Percentiles rank a stretch among this genome's conserved stretches.
phyloP scores from a whole-genome alignment of 2,797 vertebrate genomes.

The Hafferia zeledoni region DNA sequence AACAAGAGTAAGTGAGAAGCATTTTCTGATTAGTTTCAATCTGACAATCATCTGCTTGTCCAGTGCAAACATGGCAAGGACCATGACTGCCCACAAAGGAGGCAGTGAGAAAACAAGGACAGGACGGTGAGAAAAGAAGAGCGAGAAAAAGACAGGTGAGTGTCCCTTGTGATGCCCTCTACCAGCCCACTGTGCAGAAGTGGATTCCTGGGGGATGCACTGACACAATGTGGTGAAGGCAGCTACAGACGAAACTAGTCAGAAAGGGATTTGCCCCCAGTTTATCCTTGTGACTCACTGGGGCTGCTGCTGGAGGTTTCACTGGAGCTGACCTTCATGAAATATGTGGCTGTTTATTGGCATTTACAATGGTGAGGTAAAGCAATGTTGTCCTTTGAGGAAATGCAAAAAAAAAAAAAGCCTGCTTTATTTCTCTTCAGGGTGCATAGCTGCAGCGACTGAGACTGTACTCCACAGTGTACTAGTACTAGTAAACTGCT shows the following conservation, averaged over 20 bases:
- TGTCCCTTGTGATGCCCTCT: not conserved
- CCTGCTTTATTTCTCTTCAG: not conserved
- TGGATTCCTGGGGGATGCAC: not conserved
- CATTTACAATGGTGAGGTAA: not conserved
- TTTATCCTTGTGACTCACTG: not conserved
- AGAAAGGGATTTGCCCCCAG: not conserved
- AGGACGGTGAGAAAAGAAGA: not conserved
- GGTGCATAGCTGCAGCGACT: not conserved
- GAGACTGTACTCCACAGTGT: not conserved
- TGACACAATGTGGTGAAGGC: not conserved
- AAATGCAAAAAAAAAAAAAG: not conserved
- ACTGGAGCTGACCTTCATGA: not conserved
- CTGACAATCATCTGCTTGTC: not conserved
- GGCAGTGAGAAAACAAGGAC: not conserved
- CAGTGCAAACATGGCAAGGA: not conserved
- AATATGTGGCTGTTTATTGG: not conserved
- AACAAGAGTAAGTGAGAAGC: not conserved
- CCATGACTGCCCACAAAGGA: not conserved
- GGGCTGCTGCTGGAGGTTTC: not conserved
- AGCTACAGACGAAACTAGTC: not conserved
- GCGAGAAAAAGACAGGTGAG: not conserved
- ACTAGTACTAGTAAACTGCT: not conserved
- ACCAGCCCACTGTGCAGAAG: constrained; percentile 1
- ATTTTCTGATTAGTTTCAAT: not conserved
- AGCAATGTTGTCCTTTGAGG: not conserved